Evolutionary conservation across 2,797 vertebrate genomes (phyloP).

Genomic region (Pseudomugil tenellus): DNA sequence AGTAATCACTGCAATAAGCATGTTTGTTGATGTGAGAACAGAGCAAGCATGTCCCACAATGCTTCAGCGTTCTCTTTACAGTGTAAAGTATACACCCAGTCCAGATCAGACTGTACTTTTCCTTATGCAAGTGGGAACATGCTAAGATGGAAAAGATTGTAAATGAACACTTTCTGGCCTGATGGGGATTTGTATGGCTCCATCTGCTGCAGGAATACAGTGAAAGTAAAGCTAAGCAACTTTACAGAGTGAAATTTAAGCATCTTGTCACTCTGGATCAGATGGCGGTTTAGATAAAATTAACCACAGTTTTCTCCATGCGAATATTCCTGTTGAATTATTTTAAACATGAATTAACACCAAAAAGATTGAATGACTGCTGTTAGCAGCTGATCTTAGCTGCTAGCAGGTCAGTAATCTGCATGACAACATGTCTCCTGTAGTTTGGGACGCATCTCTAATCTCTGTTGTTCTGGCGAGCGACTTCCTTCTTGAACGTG

Average conservation of each 20-base stretch:
- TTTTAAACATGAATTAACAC: neutral
- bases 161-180: constrained; percentile 20
- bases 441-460: neutral
- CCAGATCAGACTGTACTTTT: constrained; percentile 18
- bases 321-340: neutral
- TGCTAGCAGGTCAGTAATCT: neutral
- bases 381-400: neutral
- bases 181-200: constrained; percentile 13
- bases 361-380: neutral
- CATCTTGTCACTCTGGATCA: too few relatives aligned
- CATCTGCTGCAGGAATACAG: constrained; percentile 30
- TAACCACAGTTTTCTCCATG: neutral
- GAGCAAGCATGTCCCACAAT: constrained; percentile 18
- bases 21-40: constrained; percentile 27
- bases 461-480: constrained; percentile 4
- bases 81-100: constrained; percentile 22
- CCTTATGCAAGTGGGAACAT: constrained; percentile 17
- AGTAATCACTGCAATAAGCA: constrained; percentile 8
- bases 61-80: constrained; percentile 28
- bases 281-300: neutral
- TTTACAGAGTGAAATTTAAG: constrained; percentile 16
- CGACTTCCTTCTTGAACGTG: neutral
- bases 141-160: constrained; percentile 22
- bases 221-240: constrained; percentile 33
- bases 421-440: neutral